Conservation (phyloP, 2,113 vertebrate species). For the Cottus gobio region DNA sequence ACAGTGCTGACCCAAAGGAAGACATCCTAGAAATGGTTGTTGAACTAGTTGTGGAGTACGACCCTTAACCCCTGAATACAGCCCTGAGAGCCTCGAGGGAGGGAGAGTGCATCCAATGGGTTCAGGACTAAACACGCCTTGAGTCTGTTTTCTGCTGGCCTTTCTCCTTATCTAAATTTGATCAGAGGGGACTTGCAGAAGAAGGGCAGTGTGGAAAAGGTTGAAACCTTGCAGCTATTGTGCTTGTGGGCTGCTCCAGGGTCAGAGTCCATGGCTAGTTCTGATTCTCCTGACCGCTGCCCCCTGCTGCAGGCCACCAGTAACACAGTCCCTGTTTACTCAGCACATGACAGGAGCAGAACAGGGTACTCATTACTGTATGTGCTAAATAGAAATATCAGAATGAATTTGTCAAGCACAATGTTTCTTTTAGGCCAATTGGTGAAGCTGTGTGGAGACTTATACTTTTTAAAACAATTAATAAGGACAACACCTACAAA, state of each 20-base stretch:
- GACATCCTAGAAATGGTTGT: conserved; percentile 54
- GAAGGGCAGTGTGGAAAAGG: conserved; percentile 44
- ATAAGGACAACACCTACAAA: background rate
- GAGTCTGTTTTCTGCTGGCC: conserved; percentile 25
- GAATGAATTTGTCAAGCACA: background rate
- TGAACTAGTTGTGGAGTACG: conserved; percentile 46
- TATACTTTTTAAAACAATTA: background rate
- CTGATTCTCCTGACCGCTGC: conserved; percentile 62
- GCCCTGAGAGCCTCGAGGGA: conserved; percentile 26
- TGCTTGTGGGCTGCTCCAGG: conserved; percentile 40
- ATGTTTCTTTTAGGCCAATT: background rate
- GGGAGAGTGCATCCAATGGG: conserved; percentile 20
- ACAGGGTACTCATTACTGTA: background rate
- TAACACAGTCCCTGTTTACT: conserved; percentile 41
- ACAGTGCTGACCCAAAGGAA: conserved; percentile 48
- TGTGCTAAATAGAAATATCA: background rate
- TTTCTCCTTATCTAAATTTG: conserved; percentile 44
- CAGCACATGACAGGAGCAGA: conserved; percentile 16
- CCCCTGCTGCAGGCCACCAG: conserved; percentile 73
- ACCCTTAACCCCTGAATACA: conserved; percentile 47
- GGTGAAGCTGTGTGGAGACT: background rate
- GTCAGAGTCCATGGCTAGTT: conserved; percentile 64
- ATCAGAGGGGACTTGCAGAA: conserved; percentile 34
- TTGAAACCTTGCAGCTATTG: conserved; percentile 43
- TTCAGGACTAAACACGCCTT: conserved; percentile 35